Base-by-base conservation (phyloP, 2,797 vertebrate genomes). In the Loris lydekkerianus region DNA sequence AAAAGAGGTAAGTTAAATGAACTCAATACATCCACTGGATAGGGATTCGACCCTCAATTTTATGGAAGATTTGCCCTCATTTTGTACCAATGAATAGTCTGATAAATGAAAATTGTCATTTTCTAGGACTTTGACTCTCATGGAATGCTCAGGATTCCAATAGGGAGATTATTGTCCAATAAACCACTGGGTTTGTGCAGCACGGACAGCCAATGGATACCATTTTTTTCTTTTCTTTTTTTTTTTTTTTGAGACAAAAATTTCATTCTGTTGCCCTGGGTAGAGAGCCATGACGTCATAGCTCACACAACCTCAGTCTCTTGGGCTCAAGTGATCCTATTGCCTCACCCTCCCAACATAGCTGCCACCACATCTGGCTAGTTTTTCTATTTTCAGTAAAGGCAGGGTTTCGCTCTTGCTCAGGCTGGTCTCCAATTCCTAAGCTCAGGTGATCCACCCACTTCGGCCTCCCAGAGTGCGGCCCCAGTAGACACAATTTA, bases 71-170 rank as follows among this genome's bases (percentile, higher is more conserved):
- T 93, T 89, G 49, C 29, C 89, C 89, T 63, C 49, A 40, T 85
- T 85, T 83, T 83, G 43, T 77, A 78, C 15, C 81, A 82, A 23
- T 78, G 77, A 94, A 82, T n/a, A 86, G 14, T 94, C 58, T 60
- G 20, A 83, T 85, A 29, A 89, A 15, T 84, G 53, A 53, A 92
- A 96, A 89, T 9, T 76, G 46, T 70, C 53, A 92, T 80, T 94
- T 95, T 94, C 14, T 91, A 86, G 80, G 67, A 76, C 69, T 72
- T 63, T 43, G 56, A 46, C n/a, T 69, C 34, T 87, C 73, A 49
- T 0, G 11, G 81, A 95, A 91, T 20, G 18, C 63, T 95, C 46
- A 11, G 29, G 53, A 13, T 75, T 92, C n/a, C 53, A 21, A 53
- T 46, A 73, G 63, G 61, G 37, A 91, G 61, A 75, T 37, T 73